These are phyloP conservation scores for human (Homo sapiens) DNA, from an alignment of 2,113 vertebrate species.

Conservation along the genomic window DNA sequence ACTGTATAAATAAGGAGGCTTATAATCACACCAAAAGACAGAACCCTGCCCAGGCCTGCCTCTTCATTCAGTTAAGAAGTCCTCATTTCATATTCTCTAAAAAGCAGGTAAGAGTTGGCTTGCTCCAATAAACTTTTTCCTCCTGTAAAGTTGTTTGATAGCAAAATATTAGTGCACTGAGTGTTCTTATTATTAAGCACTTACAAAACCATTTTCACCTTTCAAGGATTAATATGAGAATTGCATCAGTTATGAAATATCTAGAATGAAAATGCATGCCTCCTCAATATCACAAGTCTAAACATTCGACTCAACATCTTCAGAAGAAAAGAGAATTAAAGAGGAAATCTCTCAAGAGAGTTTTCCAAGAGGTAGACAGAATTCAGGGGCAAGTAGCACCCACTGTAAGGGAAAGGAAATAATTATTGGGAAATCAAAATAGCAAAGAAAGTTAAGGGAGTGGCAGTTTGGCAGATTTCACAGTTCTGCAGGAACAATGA, in stretches of 20 bases:
- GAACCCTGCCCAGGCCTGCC: background rate
- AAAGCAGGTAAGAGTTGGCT: background rate
- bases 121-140: background rate
- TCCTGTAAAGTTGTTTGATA: background rate
- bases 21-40: background rate
- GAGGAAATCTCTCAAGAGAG: background rate
- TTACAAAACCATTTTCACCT: background rate
- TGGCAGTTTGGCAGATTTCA: background rate
- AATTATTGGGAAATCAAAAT: background rate
- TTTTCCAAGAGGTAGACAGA: background rate
- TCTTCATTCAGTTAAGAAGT: background rate
- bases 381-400: background rate
- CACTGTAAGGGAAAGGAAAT: background rate
- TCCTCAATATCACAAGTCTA: background rate
- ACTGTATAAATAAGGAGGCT: background rate
- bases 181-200: background rate
- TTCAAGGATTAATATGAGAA: background rate
- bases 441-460: background rate
- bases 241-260: background rate
- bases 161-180: background rate
- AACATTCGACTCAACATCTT: background rate
- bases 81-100: background rate
- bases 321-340: constrained; percentile 9
- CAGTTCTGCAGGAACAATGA: background rate
- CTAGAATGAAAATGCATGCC: background rate